Evolutionary conservation across 2,113 vertebrate genomes (phyloP), one percentile per base, ranked within the genome.

Genomic region (Panthera leo): DNA sequence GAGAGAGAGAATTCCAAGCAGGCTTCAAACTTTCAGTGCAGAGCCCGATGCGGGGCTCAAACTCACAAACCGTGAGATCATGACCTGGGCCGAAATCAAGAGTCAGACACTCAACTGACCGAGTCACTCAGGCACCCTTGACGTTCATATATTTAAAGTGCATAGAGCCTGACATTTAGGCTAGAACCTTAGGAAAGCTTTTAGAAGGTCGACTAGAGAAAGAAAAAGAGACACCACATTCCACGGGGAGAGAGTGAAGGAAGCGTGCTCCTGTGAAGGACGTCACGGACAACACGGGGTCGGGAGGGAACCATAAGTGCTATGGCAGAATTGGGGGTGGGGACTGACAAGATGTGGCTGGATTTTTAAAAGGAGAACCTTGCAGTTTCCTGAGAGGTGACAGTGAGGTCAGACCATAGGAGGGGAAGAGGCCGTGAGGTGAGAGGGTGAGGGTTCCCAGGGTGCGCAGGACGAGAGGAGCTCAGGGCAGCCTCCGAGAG

Each of bases 191-290:
- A 58, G 39, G 31, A 34, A 68, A 79, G 42, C 34, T 45, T 89
- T 87, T 39, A n/a, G 53, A 95, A 88, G 21, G 3, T 3, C 21
- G 13, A 51, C 3, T 10, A n/a, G 19, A 73, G 29, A 85, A 73
- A 36, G 25, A 27, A 90, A 70, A 91, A 73, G 6, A 39, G 34
- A 3, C 2, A 19, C 7, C 6, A 8, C 11, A 19, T 13, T 73
- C 48, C 55, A 23, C 0, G 3, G 31, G 36, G 13, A 16, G 36
- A 85, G 36, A 25, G n/a, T 0, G 16, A 63, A 70, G 29, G 31
- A 27, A 21, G 3, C 3, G 4, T 9, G 21, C 31, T 11, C 2
- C 5, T 63, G 27, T 8, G 42, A 55, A 34, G n/a, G 45, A 18
- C 2, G 3, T 70, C 39, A 9, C 5, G 15, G 79, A 21, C 5